These are phyloP conservation scores for Seriola quinqueradiata DNA, from an alignment of 2,113 vertebrate species.

Conservation along the genomic window DNA sequence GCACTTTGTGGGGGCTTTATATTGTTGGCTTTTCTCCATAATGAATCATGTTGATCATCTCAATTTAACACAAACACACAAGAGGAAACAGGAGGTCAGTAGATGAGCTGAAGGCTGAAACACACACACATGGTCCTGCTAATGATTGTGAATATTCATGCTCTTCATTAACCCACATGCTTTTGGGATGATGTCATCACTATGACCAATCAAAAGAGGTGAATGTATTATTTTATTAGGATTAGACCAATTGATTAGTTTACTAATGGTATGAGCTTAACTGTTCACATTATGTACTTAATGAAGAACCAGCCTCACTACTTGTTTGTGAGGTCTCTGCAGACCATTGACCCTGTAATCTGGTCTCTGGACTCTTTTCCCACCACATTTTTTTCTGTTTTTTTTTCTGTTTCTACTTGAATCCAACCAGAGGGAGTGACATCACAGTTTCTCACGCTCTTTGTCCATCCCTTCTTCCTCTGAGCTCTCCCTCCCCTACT, in stretches of 20 bases:
- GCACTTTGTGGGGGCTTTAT: too few species aligned
- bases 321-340: background rate
- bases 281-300: background rate
- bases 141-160: conserved; percentile 54
- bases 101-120: background rate
- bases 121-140: background rate
- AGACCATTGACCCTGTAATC: background rate
- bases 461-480: conserved; percentile 57
- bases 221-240: background rate
- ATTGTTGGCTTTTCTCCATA: background rate
- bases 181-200: conserved; percentile 19
- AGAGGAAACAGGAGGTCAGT: background rate
- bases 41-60: conserved; percentile 5
- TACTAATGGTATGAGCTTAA: background rate
- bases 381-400: conserved; percentile 23
- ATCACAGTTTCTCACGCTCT: conserved; percentile 73
- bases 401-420: conserved; percentile 15
- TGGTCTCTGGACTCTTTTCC: conserved; percentile 37
- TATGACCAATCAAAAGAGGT: background rate
- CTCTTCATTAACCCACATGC: conserved; percentile 40
- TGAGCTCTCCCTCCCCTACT: conserved; percentile 30
- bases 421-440: conserved; percentile 38
- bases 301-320: background rate
- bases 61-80: background rate
- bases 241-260: background rate